phyloP scores from a whole-genome alignment of 2,888 invertebrate genomes.

The Athalia circularis region DNA sequence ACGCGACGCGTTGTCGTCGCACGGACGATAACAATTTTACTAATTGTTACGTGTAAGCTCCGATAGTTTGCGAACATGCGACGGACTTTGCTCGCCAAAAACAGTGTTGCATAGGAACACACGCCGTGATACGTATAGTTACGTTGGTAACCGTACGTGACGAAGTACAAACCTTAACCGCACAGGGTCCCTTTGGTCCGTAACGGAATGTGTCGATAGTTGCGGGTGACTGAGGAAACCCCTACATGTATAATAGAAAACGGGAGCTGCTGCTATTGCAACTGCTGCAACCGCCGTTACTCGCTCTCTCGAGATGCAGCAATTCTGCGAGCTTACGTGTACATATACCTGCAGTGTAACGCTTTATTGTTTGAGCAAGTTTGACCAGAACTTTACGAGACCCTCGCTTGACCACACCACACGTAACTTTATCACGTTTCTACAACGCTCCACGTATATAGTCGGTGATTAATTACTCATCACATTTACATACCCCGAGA shows the following conservation, averaged over 20 bases:
- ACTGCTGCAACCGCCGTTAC: not conserved
- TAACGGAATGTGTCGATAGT: constrained; percentile 33
- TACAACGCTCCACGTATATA: not conserved
- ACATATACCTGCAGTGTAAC: no score
- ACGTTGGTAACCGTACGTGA: not conserved
- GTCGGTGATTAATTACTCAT: not conserved
- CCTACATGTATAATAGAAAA: not conserved
- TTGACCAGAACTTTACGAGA: not conserved
- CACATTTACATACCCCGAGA: not conserved
- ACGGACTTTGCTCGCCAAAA: no score
- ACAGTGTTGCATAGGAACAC: no score
- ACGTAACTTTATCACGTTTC: no score
- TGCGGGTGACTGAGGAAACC: not conserved
- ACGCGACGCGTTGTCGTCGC: not conserved
- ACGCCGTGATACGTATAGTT: no score
- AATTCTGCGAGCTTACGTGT: no score
- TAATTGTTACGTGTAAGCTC: constrained; percentile 32
- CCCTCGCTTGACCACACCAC: no score
- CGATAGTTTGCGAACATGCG: no score
- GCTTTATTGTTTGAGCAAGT: not conserved
- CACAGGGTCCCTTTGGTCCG: not conserved
- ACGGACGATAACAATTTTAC: constrained; percentile 6
- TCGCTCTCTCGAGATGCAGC: no score
- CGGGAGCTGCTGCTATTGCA: constrained; percentile 10
- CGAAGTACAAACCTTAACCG: not conserved